Evolutionary conservation across 2,888 invertebrate genomes (phyloP).

Genomic region (Thyatira batis): DNA sequence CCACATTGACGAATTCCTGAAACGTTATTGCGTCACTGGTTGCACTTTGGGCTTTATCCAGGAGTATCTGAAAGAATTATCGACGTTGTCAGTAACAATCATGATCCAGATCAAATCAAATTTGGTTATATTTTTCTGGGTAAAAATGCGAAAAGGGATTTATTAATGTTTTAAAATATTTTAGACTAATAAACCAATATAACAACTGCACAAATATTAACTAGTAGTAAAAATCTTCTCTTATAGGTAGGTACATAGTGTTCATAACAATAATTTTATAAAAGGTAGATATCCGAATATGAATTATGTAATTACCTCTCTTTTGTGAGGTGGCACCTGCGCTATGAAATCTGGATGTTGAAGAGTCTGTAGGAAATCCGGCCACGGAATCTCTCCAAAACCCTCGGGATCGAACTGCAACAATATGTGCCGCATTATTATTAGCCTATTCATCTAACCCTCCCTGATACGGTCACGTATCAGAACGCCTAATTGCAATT

Average conservation of each 20-base stretch:
- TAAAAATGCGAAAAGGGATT: too few relatives aligned
- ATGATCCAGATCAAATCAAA: too few relatives aligned
- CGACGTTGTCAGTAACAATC: background rate
- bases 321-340: constrained; percentile 88
- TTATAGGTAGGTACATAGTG: too few relatives aligned
- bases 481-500: constrained; percentile 51
- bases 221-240: too few relatives aligned
- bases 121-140: too few relatives aligned
- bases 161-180: too few relatives aligned
- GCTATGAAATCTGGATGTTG: constrained; percentile 89
- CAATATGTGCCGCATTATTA: constrained; percentile 12
- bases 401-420: constrained; percentile 95
- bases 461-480: constrained; percentile 48
- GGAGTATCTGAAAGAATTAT: constrained; percentile 74
- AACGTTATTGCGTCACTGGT: constrained; percentile 92
- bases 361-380: constrained; percentile 90
- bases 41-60: constrained; percentile 87
- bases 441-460: background rate
- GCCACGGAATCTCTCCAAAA: constrained; percentile 95
- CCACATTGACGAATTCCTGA: constrained; percentile 97
- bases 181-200: too few relatives aligned
- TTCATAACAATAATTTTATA: too few relatives aligned
- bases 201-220: too few relatives aligned
- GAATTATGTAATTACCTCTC: constrained; percentile 77
- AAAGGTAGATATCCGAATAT: background rate